A percentile compares a stretch with the other conserved stretches of the same genome.
Evolutionary conservation across 2,797 vertebrate species (phyloP).

Genomic region (Furcifer pardalis): DNA sequence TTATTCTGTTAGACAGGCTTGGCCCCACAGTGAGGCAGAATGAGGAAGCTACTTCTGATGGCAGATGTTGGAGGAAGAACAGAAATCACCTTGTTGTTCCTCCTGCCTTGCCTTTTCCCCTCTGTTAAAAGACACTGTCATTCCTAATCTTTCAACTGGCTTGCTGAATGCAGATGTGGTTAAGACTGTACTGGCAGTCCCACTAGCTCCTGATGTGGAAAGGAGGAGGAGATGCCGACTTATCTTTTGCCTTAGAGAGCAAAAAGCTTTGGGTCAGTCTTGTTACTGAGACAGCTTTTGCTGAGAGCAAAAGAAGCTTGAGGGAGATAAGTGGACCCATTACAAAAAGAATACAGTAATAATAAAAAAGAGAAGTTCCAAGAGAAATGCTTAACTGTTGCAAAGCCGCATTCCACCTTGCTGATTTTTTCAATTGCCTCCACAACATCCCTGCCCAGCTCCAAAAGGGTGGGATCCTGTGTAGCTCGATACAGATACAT

Average conservation of each 20-base stretch:
- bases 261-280: background rate
- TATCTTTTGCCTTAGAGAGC: background rate
- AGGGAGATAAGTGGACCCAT: background rate
- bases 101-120: background rate
- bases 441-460: constrained; percentile 91
- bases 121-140: background rate
- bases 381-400: constrained; percentile 83
- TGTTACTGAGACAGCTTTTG: background rate
- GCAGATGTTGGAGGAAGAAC: background rate
- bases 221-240: background rate
- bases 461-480: constrained; percentile 88
- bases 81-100: background rate
- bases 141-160: background rate
- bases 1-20: background rate
- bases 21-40: background rate
- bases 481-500: constrained; percentile 98
- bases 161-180: background rate
- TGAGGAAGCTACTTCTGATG: background rate
- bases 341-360: too few species aligned
- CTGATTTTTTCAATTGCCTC: constrained; percentile 95
- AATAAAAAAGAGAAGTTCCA: background rate
- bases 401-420: constrained; percentile 93
- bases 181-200: too few species aligned
- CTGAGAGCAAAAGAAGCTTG: background rate
- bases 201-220: too few species aligned